phyloP scores from a whole-genome alignment of 2,113 vertebrate species.

The Semicossyphus pulcher region DNA sequence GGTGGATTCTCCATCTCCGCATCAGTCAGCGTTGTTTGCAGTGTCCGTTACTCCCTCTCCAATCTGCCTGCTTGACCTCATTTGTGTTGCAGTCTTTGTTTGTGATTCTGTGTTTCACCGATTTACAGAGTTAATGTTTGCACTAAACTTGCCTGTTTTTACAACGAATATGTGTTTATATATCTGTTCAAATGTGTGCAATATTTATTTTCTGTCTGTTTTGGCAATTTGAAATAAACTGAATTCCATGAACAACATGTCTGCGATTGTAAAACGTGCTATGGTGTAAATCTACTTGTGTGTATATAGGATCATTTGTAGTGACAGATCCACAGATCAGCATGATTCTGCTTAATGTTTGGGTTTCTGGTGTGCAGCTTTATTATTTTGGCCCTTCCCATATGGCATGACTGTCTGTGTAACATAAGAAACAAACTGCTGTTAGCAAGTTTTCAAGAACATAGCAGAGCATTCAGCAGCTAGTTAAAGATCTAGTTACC shows the following conservation, averaged over 20 bases:
- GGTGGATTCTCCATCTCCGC: neutral
- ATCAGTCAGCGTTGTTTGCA: slow-evolving; percentile 56
- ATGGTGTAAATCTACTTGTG: neutral
- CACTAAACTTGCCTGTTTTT: slow-evolving; percentile 83
- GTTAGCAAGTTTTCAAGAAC: no score
- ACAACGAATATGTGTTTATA: slow-evolving; percentile 75
- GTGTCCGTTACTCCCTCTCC: slow-evolving; percentile 51
- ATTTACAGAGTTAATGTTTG: slow-evolving; percentile 68
- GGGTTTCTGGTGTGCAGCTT: no score
- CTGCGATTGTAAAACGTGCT: neutral
- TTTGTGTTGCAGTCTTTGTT: slow-evolving; percentile 62
- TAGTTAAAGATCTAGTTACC: no score
- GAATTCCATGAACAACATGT: slow-evolving; percentile 42
- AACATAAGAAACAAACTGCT: no score
- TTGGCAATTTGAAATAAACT: slow-evolving; percentile 78
- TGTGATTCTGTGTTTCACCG: slow-evolving; percentile 57
- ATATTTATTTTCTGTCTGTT: slow-evolving; percentile 79
- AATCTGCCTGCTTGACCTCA: slow-evolving; percentile 64
- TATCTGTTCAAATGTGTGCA: slow-evolving; percentile 73
- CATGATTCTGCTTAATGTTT: no score
- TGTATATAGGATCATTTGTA: no score
- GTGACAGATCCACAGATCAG: no score
- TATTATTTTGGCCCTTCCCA: no score
- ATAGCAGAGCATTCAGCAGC: no score
- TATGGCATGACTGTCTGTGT: no score